Base-by-base conservation (phyloP, 2,797 vertebrate genomes). In the Philypnodon macrostomus region DNA sequence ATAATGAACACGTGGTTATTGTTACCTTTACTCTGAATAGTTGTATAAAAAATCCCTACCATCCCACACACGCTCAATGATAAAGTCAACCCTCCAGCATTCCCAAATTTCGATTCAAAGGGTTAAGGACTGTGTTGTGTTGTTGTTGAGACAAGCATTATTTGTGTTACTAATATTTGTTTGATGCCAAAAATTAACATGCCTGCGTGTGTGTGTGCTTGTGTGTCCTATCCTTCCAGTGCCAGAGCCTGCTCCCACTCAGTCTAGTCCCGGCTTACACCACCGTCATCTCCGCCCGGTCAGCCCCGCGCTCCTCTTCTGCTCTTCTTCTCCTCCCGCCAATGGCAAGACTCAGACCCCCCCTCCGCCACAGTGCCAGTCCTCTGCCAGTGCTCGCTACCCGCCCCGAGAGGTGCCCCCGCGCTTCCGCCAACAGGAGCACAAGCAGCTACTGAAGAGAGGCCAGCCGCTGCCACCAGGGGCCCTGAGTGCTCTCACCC, bases 341-440 rank as follows among this genome's bases (percentile, higher is more conserved):
- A 86, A 88, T 91, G 87, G 83, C 85, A 88, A 88, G 55, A 79
- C 66, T 79, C 78, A 80, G 67, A 75, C 70, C 54, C 70, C 77
- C 67, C 56, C 77, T 68, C 83, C 75, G 68, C 85, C 75, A 61
- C 86, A 73, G 83, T 86, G 81, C 74, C 81, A 75, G 78, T 82
- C 85, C 71, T 83, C 86, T 89, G 89, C 91, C 76, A 90, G 90
- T 45, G 86, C 92, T 86, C 93, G 93, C 78, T 95, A 96, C 89
- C 92, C 94, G 79, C 94, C 94, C 77, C 92, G 94, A 36, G 95
- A 98, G 92, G 93, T 96, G 86, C 94, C 94, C 76, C 94, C 95
- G 11, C 94, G 94, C 87, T 97, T 98, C 88, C 93, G 94, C 86
- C 94, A 97, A 89, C 95, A 96, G 84, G 95, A 98, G 88, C 94